Base-by-base conservation (phyloP, 2,797 vertebrate species). In the Characodon lateralis region DNA sequence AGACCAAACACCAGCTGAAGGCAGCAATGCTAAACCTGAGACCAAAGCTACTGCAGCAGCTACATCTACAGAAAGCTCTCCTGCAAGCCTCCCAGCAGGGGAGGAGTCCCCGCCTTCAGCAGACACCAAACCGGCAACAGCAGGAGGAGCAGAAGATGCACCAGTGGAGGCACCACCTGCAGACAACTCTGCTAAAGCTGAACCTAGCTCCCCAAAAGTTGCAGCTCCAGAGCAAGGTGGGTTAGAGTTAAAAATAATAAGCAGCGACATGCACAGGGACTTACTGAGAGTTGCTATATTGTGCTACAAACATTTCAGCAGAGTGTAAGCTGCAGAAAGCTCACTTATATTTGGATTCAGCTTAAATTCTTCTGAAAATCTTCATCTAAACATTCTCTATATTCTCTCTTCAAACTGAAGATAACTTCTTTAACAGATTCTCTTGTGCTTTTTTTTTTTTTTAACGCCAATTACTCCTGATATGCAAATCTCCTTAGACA, bases 211-310 rank as follows among this genome's bases (percentile, higher is more conserved):
- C 72, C 48, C 89, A 0, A 84, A 83, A 46, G 59, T 88, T 71
- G 76, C 78, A 56, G 75, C 87, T 82, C 78, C 90, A 48, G 88
- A 89, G 74, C 73, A 74, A 88, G 91, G 93, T 94, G 74, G 28
- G 85, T 41, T 5, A 20, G 71, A 61, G 56, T 71, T 50, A 50
- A 7, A 77, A 71, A 70, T 5, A 22, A 24, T 14, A 50, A 4
- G 26, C 65, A 58, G 18, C 6, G 24, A 35, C 8, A 59, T 59
- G 46, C 16, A 8, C 13, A 63, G 18, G 14, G 18, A 63, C 28
- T 22, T 35, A 2, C 2, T 20, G 20, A 69, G 24, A 3, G n/a
- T 46, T 26, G 6, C 39, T 68, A 39, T 24, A 6, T 26, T 68
- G 61, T 56, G 71, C 69, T 68, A 4, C 9, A 51, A 28, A 24